A percentile compares a stretch with the other conserved stretches of the same genome.
phyloP scores from a whole-genome alignment of 2,888 invertebrate species.

The Habroteleia sp. region DNA sequence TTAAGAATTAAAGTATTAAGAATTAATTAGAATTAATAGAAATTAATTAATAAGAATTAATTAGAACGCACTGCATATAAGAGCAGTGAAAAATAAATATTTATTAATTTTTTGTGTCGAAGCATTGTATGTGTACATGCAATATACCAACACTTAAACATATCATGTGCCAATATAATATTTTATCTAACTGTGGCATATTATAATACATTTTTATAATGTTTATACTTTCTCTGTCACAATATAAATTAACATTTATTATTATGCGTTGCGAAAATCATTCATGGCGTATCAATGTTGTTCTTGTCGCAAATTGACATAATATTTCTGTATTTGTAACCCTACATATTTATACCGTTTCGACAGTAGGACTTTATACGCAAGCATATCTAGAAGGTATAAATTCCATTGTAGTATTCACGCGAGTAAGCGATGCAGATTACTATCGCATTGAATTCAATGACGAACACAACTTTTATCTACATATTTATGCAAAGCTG shows the following conservation, averaged over 20 bases:
- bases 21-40: too few species aligned
- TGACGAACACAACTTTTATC: constrained; percentile 48
- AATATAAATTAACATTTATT: constrained; percentile 13
- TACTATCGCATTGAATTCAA: constrained; percentile 67
- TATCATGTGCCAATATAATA: too few species aligned
- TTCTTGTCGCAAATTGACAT: constrained; percentile 42
- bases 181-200: too few species aligned
- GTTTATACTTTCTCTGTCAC: too few species aligned
- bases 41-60: too few species aligned
- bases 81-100: too few species aligned
- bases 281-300: constrained; percentile 11
- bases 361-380: constrained; percentile 47
- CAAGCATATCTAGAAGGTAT: constrained; percentile 65
- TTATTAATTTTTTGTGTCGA: too few species aligned
- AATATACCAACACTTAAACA: too few species aligned
- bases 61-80: too few species aligned
- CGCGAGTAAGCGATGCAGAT: constrained; percentile 65
- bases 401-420: constrained; percentile 68
- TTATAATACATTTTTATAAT: too few species aligned
- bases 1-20: too few species aligned
- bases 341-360: constrained; percentile 31
- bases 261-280: constrained; percentile 13
- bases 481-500: constrained; percentile 54
- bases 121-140: too few species aligned
- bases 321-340: constrained; percentile 34